These are phyloP conservation scores for Acleris laterana DNA, from an alignment of 2,888 invertebrate species.

Conservation along the genomic window DNA sequence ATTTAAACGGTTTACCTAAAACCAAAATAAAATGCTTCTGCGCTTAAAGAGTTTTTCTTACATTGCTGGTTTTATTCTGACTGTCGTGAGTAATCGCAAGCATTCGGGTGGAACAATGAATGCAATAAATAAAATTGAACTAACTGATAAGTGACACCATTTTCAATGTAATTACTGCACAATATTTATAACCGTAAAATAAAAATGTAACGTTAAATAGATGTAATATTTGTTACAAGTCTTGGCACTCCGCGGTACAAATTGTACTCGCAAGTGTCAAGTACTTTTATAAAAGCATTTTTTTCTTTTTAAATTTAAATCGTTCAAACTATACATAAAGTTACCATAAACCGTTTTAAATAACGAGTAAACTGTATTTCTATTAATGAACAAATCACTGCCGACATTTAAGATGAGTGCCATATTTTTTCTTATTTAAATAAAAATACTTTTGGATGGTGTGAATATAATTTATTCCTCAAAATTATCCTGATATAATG, in stretches of 20 bases:
- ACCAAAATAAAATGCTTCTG: too few relatives aligned
- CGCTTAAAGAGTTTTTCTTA: too few relatives aligned
- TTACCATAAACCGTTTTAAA: constrained; percentile 51
- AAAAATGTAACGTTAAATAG: constrained; percentile 53
- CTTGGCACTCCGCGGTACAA: constrained; percentile 21
- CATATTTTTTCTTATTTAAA: constrained; percentile 46
- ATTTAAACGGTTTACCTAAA: too few relatives aligned
- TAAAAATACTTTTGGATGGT: constrained; percentile 20
- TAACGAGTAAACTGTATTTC: constrained; percentile 1
- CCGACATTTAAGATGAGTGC: constrained; percentile 45
- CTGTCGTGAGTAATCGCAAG: constrained; percentile 19
- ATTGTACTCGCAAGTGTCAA: neutral
- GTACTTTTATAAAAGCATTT: neutral
- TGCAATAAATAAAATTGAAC: constrained; percentile 47
- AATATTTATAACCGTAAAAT: constrained; percentile 68
- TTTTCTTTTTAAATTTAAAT: constrained; percentile 4
- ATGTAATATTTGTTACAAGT: constrained; percentile 58
- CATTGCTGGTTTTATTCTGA: neutral
- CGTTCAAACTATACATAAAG: constrained; percentile 41
- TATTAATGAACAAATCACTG: constrained; percentile 38
- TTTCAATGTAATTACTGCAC: constrained; percentile 78
- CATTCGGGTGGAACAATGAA: constrained; percentile 24
- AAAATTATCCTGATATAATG: constrained; percentile 43
- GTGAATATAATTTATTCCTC: constrained; percentile 33
- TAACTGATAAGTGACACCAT: constrained; percentile 52